Conservation (phyloP, 2,797 vertebrate species). For the Rachycentron canadum region DNA sequence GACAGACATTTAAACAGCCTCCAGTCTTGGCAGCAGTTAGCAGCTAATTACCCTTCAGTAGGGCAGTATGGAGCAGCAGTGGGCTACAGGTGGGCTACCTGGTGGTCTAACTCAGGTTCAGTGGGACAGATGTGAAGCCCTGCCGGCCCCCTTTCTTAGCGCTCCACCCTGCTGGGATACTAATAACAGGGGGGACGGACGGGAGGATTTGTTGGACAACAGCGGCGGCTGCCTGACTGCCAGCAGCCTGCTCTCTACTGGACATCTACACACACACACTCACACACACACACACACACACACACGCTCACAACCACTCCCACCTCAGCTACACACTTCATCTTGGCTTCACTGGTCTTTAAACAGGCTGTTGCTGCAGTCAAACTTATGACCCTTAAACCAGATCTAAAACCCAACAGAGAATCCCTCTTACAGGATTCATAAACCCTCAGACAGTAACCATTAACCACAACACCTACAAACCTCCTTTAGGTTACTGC, state of each 20-base stretch:
- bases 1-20: slow-evolving; percentile 29
- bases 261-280: slow-evolving; percentile 14
- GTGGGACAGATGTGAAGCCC: slow-evolving; percentile 90
- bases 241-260: slow-evolving; percentile 42
- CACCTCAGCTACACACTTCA: slow-evolving; percentile 2
- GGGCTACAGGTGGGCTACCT: slow-evolving; percentile 91
- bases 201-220: slow-evolving; percentile 83
- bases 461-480: fast-evolving
- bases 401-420: neutral
- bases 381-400: neutral
- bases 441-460: neutral
- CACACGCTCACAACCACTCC: slow-evolving; percentile 3
- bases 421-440: neutral
- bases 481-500: neutral
- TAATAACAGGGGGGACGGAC: slow-evolving; percentile 81
- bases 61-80: slow-evolving; percentile 74
- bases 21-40: slow-evolving; percentile 57
- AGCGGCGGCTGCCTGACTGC: slow-evolving; percentile 70
- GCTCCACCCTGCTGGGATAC: slow-evolving; percentile 76
- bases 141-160: slow-evolving; percentile 66
- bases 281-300: neutral
- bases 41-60: slow-evolving; percentile 87
- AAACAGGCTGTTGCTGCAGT: slow-evolving; percentile 19
- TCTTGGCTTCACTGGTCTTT: neutral
- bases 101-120: slow-evolving; percentile 84